Evolutionary conservation across 1,140 invertebrate genomes (phyloP), one percentile per base, ranked within the genome.

Genomic region (Zaprionus ghesquierei): DNA sequence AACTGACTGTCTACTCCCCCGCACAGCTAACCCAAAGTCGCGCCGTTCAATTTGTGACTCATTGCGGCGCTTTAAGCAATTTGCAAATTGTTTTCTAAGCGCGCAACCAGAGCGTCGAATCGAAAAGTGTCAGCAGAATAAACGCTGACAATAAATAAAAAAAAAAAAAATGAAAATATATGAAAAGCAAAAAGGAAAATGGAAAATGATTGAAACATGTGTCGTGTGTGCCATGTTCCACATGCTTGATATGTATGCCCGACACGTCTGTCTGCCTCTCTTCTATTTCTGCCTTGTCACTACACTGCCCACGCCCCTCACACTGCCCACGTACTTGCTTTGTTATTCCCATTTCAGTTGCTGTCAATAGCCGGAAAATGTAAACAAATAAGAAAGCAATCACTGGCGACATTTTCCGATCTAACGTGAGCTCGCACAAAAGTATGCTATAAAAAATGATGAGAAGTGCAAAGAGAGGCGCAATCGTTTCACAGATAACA

Each of bases 121-220:
- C 31, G 68, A 64, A 86, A 86, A 86, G 82, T 86, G 82, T 87
- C 82, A 86, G 82, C 82, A 87, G 72, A 86, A 86, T 86, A 86
- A 86, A 82, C 77, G 82, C 84, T 86, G 82, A 86, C 82, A 87
- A 86, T 86, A 86, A 86, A 86, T 86, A 86, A 86, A 87, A 44
- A 18, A 18, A 1, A 44, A 87, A 44, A 46, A 46, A 3, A 46
- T 22, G 41, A 46, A 22, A 22, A 46, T 46, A 12, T 46, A 46
- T 46, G 41, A 46, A 46, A 46, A 22, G 18, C 18, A 46, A 46
- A 46, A 22, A 46, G 41, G 41, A 46, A 46, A 86, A 86, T 86
- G 84, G 82, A 82, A 89, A 87, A 86, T 86, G 82, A 86, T 86
- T 86, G 82, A 86, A 86, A 86, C 84, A 86, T 86, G 82, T 86